Evolutionary conservation across 2,113 vertebrate species (phyloP).

Genomic region (Panthera uncia): DNA sequence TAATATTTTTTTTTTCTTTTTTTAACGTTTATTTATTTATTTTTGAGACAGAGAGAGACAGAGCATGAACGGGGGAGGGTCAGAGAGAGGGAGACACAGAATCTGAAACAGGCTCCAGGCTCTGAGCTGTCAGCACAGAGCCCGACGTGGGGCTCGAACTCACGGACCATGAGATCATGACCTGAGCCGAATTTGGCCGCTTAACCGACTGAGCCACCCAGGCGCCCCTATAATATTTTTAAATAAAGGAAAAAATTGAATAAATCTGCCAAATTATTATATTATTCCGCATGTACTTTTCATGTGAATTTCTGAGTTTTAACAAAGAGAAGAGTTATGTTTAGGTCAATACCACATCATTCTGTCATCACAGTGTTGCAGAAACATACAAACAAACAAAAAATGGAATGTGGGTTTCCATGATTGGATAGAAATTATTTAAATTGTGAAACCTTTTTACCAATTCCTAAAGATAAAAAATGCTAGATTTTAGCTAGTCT

Average conservation of each 20-base stretch:
- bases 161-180: too few species aligned
- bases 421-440: not conserved
- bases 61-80: too few species aligned
- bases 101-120: too few species aligned
- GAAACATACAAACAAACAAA: not conserved
- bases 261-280: not conserved
- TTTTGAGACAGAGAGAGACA: too few species aligned
- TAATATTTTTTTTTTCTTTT: not conserved
- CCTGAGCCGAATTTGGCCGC: too few species aligned
- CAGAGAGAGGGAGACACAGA: too few species aligned
- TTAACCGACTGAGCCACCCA: too few species aligned
- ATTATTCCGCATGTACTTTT: not conserved
- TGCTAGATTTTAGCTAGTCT: not conserved
- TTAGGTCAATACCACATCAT: not conserved
- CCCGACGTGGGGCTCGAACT: too few species aligned
- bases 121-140: too few species aligned
- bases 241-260: not conserved
- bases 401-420: not conserved
- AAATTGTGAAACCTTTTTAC: not conserved
- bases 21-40: too few species aligned
- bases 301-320: constrained; percentile 16
- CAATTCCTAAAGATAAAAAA: not conserved
- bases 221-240: not conserved
- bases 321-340: not conserved
- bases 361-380: not conserved